These are phyloP conservation scores for Thunnus albacares DNA, from an alignment of 2,797 vertebrate genomes.

Conservation along the genomic window DNA sequence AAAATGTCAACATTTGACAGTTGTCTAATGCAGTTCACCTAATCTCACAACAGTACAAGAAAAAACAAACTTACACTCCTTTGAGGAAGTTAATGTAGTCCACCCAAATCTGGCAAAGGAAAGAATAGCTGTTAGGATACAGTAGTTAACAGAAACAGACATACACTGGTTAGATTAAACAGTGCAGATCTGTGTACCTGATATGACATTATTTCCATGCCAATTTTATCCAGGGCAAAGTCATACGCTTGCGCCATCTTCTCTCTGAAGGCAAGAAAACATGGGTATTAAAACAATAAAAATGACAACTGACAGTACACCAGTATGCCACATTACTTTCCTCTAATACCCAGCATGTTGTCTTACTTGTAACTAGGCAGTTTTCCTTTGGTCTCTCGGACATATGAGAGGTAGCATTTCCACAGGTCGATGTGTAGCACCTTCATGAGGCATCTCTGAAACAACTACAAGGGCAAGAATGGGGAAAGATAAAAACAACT, in stretches of 20 bases:
- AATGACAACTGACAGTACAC: not conserved
- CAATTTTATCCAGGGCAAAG: conserved; percentile 99
- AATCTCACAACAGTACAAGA: not conserved
- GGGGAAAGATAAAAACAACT: not conserved
- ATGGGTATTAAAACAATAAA: not conserved
- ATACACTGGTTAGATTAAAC: not conserved
- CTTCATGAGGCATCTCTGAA: conserved; percentile 99
- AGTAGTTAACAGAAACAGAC: not conserved
- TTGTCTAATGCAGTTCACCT: not conserved
- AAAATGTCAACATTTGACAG: not conserved
- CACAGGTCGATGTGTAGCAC: conserved; percentile 99
- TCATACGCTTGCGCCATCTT: conserved; percentile 99
- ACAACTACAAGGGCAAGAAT: conserved; percentile 87
- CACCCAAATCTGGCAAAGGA: conserved; percentile 94
- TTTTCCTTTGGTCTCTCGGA: conserved; percentile 99
- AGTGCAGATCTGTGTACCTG: conserved; percentile 86
- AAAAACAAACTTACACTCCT: conserved; percentile 94
- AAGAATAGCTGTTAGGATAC: conserved; percentile 13
- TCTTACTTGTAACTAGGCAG: conserved; percentile 99
- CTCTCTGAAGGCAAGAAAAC: conserved; percentile 87
- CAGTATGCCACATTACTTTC: not conserved
- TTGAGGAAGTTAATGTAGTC: conserved; percentile 99
- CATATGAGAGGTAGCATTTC: conserved; percentile 99
- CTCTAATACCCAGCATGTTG: not conserved
- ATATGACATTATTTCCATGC: conserved; percentile 99